Conservation (phyloP, 2,888 invertebrate species). For the Brenthis daphne region DNA sequence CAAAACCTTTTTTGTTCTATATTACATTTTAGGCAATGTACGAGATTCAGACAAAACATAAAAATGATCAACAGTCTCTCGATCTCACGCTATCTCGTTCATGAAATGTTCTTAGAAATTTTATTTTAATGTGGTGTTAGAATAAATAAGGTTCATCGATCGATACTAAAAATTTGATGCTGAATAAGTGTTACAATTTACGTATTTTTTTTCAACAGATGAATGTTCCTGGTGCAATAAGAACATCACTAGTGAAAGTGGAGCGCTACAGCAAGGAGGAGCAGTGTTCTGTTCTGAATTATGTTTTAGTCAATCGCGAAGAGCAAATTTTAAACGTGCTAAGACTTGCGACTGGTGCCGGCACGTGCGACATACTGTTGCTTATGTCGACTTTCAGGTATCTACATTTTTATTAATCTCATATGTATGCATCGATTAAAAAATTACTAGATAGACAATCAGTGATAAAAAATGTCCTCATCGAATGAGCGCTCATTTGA, state of each 20-base stretch:
- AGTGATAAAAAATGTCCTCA: too few species aligned
- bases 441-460: too few species aligned
- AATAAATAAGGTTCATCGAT: too few species aligned
- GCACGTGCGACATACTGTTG: slow-evolving; percentile 93
- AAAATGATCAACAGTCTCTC: neutral
- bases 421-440: too few species aligned
- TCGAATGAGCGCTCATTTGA: too few species aligned
- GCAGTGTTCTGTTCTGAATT: slow-evolving; percentile 92
- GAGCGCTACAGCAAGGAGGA: slow-evolving; percentile 75
- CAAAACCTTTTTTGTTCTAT: too few species aligned
- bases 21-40: too few species aligned
- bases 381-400: slow-evolving; percentile 94
- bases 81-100: neutral
- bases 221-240: slow-evolving; percentile 91
- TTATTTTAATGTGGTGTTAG: too few species aligned
- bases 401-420: slow-evolving; percentile 4
- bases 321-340: slow-evolving; percentile 94
- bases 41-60: too few species aligned
- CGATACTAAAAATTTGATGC: too few species aligned
- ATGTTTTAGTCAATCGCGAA: slow-evolving; percentile 93
- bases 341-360: slow-evolving; percentile 97
- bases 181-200: neutral
- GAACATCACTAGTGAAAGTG: slow-evolving; percentile 79
- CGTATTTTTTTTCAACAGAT: slow-evolving; percentile 55
- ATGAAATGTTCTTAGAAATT: too few species aligned